Evolutionary conservation across 2,888 invertebrate species (phyloP), one percentile per base, ranked within the genome.

Genomic region (Spatulosminthurus flaviceps): DNA sequence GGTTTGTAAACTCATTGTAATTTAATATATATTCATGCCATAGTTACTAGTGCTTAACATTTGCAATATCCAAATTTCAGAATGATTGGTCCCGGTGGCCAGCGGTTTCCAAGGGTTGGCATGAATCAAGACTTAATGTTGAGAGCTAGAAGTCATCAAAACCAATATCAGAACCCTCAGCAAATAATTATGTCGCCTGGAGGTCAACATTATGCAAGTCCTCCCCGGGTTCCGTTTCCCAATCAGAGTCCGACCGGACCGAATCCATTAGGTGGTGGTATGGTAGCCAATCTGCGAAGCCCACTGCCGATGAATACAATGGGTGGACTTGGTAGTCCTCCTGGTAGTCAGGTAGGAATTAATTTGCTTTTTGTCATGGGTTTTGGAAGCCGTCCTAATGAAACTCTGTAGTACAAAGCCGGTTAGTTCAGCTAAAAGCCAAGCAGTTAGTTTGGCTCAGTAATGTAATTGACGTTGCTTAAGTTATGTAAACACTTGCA

Each of bases 301-400:
- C 85, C 85, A 0, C 82, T 84, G 16, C 85, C 85, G 21, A 81
- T 85, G 82, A 81, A 69, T n/a, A 81, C 81, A 11, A 83, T 84
- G 51, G 85, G 85, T n/a, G 82, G 82, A 4, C 71, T 84, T 13
- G 84, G 84, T n/a, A 84, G 84, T 77, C 85, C 85, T 13, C 83
- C 84, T 1, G 81, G 83, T 0, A 82, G 77, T 34, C 84, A 85
- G 75, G 80, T 81, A 34, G 41, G 74, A 26, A n/a, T n/a, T n/a
- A n/a, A n/a, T n/a, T n/a, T n/a, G n/a, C n/a, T n/a, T n/a, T n/a
- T n/a, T n/a, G n/a, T n/a, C n/a, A n/a, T n/a, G n/a, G n/a, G n/a
- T n/a, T n/a, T n/a, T n/a, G n/a, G n/a, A n/a, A n/a, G n/a, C n/a
- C n/a, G n/a, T n/a, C n/a, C n/a, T n/a, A n/a, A n/a, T n/a, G n/a